Conservation (phyloP, 1,140 invertebrate species). For the Hyles vespertilio region DNA sequence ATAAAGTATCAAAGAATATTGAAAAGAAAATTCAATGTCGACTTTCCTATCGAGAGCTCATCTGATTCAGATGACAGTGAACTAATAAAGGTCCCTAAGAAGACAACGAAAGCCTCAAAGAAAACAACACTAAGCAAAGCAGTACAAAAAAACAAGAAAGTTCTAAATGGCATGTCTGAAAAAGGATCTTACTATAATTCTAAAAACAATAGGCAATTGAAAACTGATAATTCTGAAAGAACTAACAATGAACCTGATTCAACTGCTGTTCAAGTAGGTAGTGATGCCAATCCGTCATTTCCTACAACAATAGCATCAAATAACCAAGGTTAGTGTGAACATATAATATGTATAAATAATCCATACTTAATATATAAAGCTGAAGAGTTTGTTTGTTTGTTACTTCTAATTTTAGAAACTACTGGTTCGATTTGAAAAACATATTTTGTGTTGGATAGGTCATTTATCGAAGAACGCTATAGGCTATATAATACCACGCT, state of each 20-base stretch:
- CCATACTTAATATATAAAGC: too few relatives aligned
- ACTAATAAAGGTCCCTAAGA: background rate
- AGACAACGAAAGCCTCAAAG: background rate
- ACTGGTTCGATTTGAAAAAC: too few relatives aligned
- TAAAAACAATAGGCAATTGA: background rate
- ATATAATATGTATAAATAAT: too few relatives aligned
- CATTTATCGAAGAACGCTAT: too few relatives aligned
- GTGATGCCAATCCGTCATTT: slow-evolving; percentile 1
- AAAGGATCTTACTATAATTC: too few relatives aligned
- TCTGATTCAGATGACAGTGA: slow-evolving; percentile 29
- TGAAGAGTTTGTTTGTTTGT: too few relatives aligned
- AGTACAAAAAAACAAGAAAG: background rate
- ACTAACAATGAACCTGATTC: slow-evolving; percentile 28
- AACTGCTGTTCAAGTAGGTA: slow-evolving; percentile 36
- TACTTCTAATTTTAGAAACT: too few relatives aligned
- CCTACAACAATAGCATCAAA: too few relatives aligned
- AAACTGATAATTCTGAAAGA: background rate
- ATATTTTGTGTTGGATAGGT: too few relatives aligned
- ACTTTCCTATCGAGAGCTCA: slow-evolving; percentile 38
- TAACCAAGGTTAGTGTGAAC: too few relatives aligned
- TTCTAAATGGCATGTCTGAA: background rate
- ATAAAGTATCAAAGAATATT: slow-evolving; percentile 40
- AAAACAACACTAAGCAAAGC: background rate
- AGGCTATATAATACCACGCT: too few relatives aligned
- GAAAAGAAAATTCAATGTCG: slow-evolving; percentile 47